Conservation (phyloP, 1,140 invertebrate species). For the Conus betulinus region DNA sequence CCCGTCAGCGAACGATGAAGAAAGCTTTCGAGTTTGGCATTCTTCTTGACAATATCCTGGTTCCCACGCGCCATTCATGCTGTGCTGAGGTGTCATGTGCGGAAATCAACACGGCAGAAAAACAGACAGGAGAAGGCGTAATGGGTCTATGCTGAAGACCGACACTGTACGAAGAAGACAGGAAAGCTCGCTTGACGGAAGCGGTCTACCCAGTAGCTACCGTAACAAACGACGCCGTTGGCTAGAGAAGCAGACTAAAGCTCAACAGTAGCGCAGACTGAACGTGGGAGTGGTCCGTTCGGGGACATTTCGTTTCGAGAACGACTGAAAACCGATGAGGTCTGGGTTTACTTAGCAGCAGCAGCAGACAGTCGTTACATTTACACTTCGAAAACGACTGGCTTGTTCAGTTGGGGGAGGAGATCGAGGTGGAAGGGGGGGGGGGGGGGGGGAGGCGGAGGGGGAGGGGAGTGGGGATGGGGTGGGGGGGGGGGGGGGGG, state of each 20-base stretch:
- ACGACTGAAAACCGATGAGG: neutral
- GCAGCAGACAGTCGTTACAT: neutral
- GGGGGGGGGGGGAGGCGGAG: neutral
- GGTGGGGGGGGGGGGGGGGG: too few species aligned
- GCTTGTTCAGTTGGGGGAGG: neutral
- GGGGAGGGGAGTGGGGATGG: neutral
- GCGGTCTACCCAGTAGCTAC: neutral
- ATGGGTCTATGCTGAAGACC: neutral
- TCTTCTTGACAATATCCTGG: constrained; percentile 60
- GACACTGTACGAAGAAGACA: neutral
- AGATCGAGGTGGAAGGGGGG: neutral
- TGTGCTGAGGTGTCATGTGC: neutral
- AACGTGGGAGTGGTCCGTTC: neutral
- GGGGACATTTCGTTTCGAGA: neutral
- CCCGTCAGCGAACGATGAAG: constrained; percentile 67
- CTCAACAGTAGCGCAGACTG: neutral
- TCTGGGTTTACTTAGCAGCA: neutral
- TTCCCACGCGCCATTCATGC: constrained; percentile 50
- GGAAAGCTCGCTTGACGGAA: neutral
- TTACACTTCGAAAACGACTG: neutral
- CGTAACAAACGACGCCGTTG: constrained; percentile 32
- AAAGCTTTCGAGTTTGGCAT: constrained; percentile 73
- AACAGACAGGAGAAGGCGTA: too few species aligned
- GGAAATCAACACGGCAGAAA: neutral
- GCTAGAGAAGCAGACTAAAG: constrained; percentile 24